Evolutionary conservation across 1,140 invertebrate genomes (phyloP).

Genomic region (Pectinophora gossypiella): DNA sequence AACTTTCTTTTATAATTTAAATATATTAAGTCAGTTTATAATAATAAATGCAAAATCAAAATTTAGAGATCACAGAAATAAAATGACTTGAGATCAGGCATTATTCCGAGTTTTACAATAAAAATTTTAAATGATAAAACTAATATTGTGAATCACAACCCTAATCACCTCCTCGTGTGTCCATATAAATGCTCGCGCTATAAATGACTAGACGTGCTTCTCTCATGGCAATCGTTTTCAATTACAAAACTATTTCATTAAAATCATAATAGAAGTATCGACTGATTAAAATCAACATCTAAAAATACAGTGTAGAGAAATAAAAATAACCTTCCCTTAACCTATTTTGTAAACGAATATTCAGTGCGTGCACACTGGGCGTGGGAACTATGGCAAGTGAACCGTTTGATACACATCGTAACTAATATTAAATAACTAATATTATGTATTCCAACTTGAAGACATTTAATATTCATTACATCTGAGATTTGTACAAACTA

Average conservation of each 20-base stretch:
- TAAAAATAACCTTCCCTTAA: slow-evolving; percentile 25
- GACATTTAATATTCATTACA: slow-evolving; percentile 56
- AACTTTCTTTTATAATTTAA: slow-evolving; percentile 22
- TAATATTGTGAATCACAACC: slow-evolving; percentile 71
- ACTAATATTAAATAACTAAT: slow-evolving; percentile 36
- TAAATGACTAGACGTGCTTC: slow-evolving; percentile 64
- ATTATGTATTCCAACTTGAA: slow-evolving; percentile 38
- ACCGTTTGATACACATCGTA: slow-evolving; percentile 20
- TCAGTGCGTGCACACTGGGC: slow-evolving; percentile 24
- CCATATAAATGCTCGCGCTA: slow-evolving; percentile 48
- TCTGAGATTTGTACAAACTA: slow-evolving; percentile 66
- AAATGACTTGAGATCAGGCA: slow-evolving; percentile 60
- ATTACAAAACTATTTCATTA: background rate
- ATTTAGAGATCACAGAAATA: slow-evolving; percentile 62
- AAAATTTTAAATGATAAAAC: slow-evolving; percentile 42
- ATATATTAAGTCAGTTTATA: slow-evolving; percentile 24
- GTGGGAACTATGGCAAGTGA: slow-evolving; percentile 33
- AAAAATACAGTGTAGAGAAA: slow-evolving; percentile 20
- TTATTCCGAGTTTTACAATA: slow-evolving; percentile 41
- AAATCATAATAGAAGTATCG: slow-evolving; percentile 10
- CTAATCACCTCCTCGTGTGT: slow-evolving; percentile 51
- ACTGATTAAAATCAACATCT: slow-evolving; percentile 18
- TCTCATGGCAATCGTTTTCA: slow-evolving; percentile 52
- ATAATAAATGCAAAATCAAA: slow-evolving; percentile 61
- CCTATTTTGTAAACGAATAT: slow-evolving; percentile 17